These are phyloP conservation scores for Poecilia velifera DNA, from an alignment of 2,797 vertebrate species.

Conservation along the genomic window DNA sequence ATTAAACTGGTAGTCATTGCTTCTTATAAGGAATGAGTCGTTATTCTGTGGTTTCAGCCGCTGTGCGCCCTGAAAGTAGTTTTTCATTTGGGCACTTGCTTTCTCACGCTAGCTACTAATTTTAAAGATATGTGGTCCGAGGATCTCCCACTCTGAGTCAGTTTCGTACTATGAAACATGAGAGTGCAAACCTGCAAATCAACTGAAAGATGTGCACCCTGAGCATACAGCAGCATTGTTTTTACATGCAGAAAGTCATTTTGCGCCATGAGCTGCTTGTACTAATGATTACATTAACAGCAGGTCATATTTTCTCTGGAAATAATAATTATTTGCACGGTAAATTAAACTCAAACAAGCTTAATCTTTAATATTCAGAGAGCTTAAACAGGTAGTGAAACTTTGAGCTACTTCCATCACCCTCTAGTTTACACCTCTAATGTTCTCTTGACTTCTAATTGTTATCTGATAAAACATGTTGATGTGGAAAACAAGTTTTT, in stretches of 20 bases:
- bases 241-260: neutral
- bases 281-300: neutral
- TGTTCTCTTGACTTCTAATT: neutral
- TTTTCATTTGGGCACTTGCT: slow-evolving; percentile 21
- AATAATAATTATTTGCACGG: neutral
- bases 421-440: neutral
- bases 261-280: neutral
- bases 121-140: slow-evolving; percentile 18
- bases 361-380: neutral
- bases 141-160: neutral
- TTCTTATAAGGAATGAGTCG: slow-evolving; percentile 30
- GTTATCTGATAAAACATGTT: neutral
- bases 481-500: neutral
- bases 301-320: neutral
- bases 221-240: neutral
- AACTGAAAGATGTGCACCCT: neutral
- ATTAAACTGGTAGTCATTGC: slow-evolving; percentile 38
- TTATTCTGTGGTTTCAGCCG: slow-evolving; percentile 7
- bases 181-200: neutral
- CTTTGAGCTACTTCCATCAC: neutral
- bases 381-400: neutral
- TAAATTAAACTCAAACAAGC: neutral
- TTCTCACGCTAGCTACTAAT: slow-evolving; percentile 8
- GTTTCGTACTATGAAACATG: neutral
- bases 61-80: slow-evolving; percentile 11